Evolutionary conservation across 2,797 vertebrate species (phyloP).

Genomic region (Sebastes matsubarae): DNA sequence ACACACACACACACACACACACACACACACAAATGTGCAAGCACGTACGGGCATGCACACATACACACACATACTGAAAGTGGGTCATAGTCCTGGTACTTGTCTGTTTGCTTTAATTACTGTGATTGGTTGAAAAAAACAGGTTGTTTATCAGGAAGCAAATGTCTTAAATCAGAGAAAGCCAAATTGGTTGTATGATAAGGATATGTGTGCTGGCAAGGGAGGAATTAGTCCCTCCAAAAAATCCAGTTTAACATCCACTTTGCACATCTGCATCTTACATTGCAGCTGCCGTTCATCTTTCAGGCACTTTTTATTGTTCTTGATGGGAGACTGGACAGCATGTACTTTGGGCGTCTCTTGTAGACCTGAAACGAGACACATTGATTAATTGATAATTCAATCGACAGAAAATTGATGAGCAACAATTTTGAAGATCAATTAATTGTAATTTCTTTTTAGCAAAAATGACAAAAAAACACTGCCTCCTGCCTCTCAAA

Average conservation of each 20-base stretch:
- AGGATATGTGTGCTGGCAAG: neutral
- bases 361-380: neutral
- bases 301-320: neutral
- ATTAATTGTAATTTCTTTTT: neutral
- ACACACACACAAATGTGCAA: constrained; percentile 26
- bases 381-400: neutral
- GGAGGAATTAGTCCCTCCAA: neutral
- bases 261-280: neutral
- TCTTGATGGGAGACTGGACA: neutral
- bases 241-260: neutral
- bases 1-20: constrained; percentile 39
- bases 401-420: neutral
- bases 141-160: constrained; percentile 42
- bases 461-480: neutral
- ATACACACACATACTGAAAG: constrained; percentile 41
- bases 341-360: neutral
- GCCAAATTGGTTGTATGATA: neutral
- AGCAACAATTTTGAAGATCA: neutral
- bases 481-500: neutral
- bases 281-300: neutral
- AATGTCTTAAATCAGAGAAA: constrained; percentile 18
- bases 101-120: constrained; percentile 64
- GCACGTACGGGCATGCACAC: constrained; percentile 1
- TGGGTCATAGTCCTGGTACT: constrained; percentile 69
- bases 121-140: constrained; percentile 31